Conservation (phyloP, 2,113 vertebrate genomes). For the Mystacornis crossleyi region DNA sequence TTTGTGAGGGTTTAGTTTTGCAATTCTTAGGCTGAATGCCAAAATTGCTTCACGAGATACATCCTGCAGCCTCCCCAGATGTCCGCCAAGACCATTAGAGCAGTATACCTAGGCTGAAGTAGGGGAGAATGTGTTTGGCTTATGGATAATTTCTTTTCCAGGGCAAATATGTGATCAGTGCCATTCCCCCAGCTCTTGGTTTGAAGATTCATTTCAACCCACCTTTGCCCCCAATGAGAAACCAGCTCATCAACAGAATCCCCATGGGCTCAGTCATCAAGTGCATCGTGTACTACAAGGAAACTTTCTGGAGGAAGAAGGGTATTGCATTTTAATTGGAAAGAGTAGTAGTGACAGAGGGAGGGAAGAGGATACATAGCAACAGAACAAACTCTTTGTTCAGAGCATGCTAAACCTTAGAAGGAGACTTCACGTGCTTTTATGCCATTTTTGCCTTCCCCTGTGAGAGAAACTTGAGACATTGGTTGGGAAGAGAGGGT, state of each 20-base stretch:
- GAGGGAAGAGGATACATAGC: neutral
- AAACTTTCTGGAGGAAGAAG: slow-evolving; percentile 95
- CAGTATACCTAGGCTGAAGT: neutral
- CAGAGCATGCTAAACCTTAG: neutral
- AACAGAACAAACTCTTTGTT: neutral
- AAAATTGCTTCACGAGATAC: neutral
- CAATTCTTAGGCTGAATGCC: neutral
- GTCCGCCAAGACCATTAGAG: neutral
- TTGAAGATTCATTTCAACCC: slow-evolving; percentile 95
- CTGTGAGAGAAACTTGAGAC: neutral
- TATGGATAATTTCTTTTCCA: slow-evolving; percentile 64
- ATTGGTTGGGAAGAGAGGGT: neutral
- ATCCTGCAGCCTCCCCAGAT: neutral
- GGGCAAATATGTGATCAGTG: slow-evolving; percentile 89
- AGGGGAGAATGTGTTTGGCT: neutral
- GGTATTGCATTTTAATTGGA: slow-evolving; percentile 71
- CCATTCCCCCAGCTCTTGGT: slow-evolving; percentile 85
- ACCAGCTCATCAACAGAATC: slow-evolving; percentile 91
- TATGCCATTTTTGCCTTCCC: neutral
- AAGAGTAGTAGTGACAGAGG: neutral
- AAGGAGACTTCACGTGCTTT: neutral
- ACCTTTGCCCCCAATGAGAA: slow-evolving; percentile 89
- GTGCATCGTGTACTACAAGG: slow-evolving; percentile 95
- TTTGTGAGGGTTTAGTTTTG: neutral
- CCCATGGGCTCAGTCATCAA: slow-evolving; percentile 98